Percentiles rank a stretch among this genome's conserved stretches.
These are phyloP conservation scores for Daubentonia madagascariensis DNA, from an alignment of 2,113 vertebrate genomes.

Conservation along the genomic window DNA sequence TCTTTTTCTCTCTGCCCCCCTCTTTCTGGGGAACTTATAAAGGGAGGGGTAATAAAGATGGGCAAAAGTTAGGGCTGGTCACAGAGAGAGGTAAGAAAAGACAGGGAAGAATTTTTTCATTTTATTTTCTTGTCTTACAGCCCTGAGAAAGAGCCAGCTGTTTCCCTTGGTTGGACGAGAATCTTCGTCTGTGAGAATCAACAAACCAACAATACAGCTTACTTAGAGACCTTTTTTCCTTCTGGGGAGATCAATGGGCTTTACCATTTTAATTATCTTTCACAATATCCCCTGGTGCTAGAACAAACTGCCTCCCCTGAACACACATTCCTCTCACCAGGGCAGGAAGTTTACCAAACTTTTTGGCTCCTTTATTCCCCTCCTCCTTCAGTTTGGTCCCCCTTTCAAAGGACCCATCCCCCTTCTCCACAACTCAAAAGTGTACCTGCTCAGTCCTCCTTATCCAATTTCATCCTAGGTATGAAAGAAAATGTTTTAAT, in stretches of 20 bases:
- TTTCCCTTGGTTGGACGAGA: conserved; percentile 14
- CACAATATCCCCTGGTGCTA: conserved; percentile 68
- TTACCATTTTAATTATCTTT: conserved; percentile 66
- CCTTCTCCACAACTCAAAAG: neutral
- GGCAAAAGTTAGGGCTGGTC: neutral
- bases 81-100: conserved; percentile 34
- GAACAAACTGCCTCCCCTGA: conserved; percentile 44
- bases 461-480: neutral
- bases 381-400: neutral
- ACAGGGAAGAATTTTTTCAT: conserved; percentile 35
- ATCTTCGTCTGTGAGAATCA: conserved; percentile 52
- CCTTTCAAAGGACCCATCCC: neutral
- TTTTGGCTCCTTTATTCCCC: neutral
- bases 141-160: conserved; percentile 62
- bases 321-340: conserved; percentile 66
- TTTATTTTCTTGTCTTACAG: neutral
- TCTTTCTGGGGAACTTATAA: neutral
- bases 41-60: neutral
- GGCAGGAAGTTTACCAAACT: conserved; percentile 43
- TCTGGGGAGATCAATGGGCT: conserved; percentile 65
- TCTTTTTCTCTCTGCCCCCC: neutral
- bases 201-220: conserved; percentile 57
- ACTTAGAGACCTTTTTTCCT: conserved; percentile 25
- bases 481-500: neutral
- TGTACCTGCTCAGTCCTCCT: neutral